These are phyloP conservation scores for Scolopax bukidnonensis DNA, from an alignment of 2,797 vertebrate species.

Conservation along the genomic window DNA sequence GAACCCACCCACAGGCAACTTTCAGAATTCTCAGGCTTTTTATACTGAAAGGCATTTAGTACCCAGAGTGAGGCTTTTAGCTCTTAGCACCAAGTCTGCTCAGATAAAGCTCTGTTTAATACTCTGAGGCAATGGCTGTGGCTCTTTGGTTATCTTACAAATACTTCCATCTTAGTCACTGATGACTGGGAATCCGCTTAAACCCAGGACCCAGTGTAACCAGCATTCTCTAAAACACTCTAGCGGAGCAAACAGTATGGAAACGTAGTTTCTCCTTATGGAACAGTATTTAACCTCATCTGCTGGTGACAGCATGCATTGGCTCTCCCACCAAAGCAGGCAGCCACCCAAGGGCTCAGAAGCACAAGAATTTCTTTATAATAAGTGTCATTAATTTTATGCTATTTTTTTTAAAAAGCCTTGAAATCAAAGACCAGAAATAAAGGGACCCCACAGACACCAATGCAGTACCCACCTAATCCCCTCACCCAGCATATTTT, in stretches of 20 bases:
- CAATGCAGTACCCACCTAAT: not conserved
- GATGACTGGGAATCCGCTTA: not conserved
- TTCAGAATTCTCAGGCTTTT: slow-evolving; percentile 24
- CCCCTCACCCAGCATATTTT: not conserved
- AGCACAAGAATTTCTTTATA: not conserved
- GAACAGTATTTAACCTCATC: not conserved
- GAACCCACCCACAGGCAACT: slow-evolving; percentile 46
- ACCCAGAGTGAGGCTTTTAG: slow-evolving; percentile 25
- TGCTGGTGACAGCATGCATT: not conserved
- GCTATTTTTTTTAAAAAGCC: not conserved
- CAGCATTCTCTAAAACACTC: not conserved
- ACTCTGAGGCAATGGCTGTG: not conserved
- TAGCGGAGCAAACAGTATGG: not conserved
- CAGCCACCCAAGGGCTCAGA: not conserved
- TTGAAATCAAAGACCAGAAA: not conserved
- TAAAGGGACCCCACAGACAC: not conserved
- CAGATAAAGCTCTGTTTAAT: slow-evolving; percentile 24
- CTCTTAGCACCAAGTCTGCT: not conserved
- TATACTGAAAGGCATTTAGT: slow-evolving; percentile 26
- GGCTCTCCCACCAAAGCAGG: not conserved
- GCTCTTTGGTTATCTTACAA: not conserved
- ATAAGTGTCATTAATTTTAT: not conserved
- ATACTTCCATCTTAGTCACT: not conserved
- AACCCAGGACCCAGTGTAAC: not conserved
- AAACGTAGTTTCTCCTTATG: not conserved